Evolutionary conservation across 2,797 vertebrate species (phyloP).

Genomic region (Sebastes kiyomatsui): DNA sequence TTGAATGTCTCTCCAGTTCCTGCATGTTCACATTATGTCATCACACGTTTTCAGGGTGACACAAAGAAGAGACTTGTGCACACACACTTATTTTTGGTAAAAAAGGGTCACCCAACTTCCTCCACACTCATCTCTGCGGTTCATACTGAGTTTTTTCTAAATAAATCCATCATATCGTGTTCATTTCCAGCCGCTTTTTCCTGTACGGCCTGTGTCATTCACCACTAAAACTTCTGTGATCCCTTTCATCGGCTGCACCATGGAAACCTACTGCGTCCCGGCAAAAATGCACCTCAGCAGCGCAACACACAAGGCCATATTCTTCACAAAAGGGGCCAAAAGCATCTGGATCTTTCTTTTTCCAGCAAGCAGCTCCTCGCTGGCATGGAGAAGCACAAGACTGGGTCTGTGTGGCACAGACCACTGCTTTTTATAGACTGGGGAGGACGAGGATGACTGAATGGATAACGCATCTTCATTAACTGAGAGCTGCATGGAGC

Average conservation of each 20-base stretch:
- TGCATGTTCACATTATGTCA: neutral
- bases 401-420: constrained; percentile 81
- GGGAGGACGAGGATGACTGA: constrained; percentile 77
- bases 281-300: constrained; percentile 86
- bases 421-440: constrained; percentile 87
- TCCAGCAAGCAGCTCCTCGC: constrained; percentile 73
- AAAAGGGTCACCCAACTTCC: constrained; percentile 69
- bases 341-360: constrained; percentile 83
- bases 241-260: constrained; percentile 85
- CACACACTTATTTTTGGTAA: constrained; percentile 49
- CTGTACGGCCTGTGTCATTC: constrained; percentile 83
- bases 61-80: constrained; percentile 60
- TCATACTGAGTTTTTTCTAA: constrained; percentile 33
- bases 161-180: constrained; percentile 65
- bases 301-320: constrained; percentile 84
- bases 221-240: constrained; percentile 79
- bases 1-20: neutral
- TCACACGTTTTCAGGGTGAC: constrained; percentile 18
- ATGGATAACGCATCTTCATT: constrained; percentile 81
- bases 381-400: constrained; percentile 80
- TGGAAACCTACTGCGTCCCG: constrained; percentile 83
- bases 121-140: constrained; percentile 61
- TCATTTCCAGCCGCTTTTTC: constrained; percentile 74
- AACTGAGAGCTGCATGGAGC: constrained; percentile 70
- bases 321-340: constrained; percentile 77